Evolutionary conservation across 2,797 vertebrate species (phyloP).

Genomic region (Sebastes glaucus): DNA sequence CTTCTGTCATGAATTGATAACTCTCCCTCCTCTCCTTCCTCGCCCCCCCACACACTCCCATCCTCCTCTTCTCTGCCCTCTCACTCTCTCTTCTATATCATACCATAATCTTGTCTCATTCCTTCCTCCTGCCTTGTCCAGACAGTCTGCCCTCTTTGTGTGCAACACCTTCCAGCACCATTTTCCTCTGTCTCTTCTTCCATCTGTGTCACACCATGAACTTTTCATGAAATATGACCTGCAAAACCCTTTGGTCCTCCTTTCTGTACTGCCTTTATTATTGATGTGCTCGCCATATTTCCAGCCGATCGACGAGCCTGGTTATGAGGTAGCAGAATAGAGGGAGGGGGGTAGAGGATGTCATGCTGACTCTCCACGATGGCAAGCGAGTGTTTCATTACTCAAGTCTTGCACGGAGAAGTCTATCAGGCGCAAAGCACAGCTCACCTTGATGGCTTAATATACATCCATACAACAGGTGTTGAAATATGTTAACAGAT

Average conservation of each 20-base stretch:
- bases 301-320: slow-evolving; percentile 55
- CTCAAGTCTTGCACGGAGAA: slow-evolving; percentile 44
- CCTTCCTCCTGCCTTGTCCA: slow-evolving; percentile 50
- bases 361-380: slow-evolving; percentile 55
- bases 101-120: slow-evolving; percentile 43
- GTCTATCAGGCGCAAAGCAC: slow-evolving; percentile 55
- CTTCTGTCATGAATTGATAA: slow-evolving; percentile 71
- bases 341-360: slow-evolving; percentile 56
- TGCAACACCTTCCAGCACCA: slow-evolving; percentile 64
- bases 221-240: slow-evolving; percentile 75
- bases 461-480: slow-evolving; percentile 69
- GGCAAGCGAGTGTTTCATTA: slow-evolving; percentile 60
- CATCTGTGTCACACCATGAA: slow-evolving; percentile 73
- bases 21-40: neutral
- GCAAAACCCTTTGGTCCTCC: slow-evolving; percentile 67
- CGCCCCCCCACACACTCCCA: neutral
- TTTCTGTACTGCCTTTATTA: slow-evolving; percentile 71
- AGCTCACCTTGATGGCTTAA: slow-evolving; percentile 72
- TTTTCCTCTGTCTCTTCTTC: slow-evolving; percentile 63
- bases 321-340: slow-evolving; percentile 66
- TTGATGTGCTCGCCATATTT: slow-evolving; percentile 73
- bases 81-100: slow-evolving; percentile 23
- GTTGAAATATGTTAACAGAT: slow-evolving; percentile 73
- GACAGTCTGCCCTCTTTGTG: slow-evolving; percentile 50
- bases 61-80: slow-evolving; percentile 14